Evolutionary conservation across 2,888 invertebrate species (phyloP).

Genomic region (Drosophila diplacantha): DNA sequence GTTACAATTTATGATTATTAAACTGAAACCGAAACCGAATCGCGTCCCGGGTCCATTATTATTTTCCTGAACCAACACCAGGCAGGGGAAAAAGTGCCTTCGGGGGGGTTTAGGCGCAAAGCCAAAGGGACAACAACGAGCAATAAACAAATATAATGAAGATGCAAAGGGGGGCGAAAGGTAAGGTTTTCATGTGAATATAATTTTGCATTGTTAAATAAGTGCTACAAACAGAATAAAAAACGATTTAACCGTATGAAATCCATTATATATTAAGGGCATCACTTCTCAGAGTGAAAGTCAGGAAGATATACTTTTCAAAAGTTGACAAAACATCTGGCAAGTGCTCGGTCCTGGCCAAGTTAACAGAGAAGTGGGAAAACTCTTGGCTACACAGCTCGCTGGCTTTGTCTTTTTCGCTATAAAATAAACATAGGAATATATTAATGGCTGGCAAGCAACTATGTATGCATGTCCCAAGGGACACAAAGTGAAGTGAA

Average conservation of each 20-base stretch:
- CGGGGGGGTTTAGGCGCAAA: conserved; percentile 2
- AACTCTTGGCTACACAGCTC: background rate
- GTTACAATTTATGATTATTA: conserved; percentile 72
- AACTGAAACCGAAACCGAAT: conserved; percentile 31
- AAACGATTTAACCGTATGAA: background rate
- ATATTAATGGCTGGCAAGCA: conserved; percentile 58
- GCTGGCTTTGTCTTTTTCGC: conserved; percentile 7
- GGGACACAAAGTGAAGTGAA: conserved; percentile 15
- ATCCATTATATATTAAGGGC: background rate
- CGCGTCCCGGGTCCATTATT: conserved; percentile 7
- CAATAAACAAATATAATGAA: conserved; percentile 14
- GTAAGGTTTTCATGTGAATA: background rate
- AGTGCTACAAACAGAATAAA: too few species aligned
- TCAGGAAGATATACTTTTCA: background rate
- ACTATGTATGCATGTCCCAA: background rate
- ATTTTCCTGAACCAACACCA: conserved; percentile 8
- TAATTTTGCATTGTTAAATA: background rate
- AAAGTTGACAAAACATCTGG: conserved; percentile 2
- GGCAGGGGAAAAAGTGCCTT: conserved; percentile 1
- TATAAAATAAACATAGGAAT: conserved; percentile 67
- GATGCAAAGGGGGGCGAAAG: background rate
- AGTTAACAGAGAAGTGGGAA: conserved; percentile 13
- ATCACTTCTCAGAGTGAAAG: background rate
- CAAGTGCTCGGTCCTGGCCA: background rate
- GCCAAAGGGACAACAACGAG: conserved; percentile 10